Evolutionary conservation across 1,140 invertebrate genomes (phyloP).

Genomic region (Neodiprion pinetum): DNA sequence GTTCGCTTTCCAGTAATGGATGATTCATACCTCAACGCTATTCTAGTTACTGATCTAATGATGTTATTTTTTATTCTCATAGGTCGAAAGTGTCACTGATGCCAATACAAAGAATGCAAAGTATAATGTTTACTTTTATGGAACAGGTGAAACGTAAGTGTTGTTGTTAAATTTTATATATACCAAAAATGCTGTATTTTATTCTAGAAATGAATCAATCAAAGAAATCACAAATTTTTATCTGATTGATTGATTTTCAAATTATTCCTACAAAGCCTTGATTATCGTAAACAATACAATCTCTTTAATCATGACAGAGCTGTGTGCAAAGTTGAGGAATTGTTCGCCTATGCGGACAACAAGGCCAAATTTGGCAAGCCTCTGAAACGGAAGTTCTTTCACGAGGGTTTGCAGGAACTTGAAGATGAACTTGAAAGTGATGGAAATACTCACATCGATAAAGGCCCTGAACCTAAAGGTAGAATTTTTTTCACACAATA

Average conservation of each 20-base stretch:
- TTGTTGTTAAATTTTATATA: not conserved
- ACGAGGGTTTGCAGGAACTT: conserved; percentile 73
- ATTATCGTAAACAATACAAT: no score
- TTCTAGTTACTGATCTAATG: no score
- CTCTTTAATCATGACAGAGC: conserved; percentile 42
- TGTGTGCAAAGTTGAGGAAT: conserved; percentile 62
- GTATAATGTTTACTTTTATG: conserved; percentile 93
- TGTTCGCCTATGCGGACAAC: conserved; percentile 65
- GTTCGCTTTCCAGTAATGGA: no score
- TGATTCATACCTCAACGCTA: no score
- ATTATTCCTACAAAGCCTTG: no score
- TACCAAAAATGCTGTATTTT: conserved; percentile 14
- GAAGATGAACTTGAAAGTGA: conserved; percentile 58
- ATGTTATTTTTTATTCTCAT: conserved; percentile 42
- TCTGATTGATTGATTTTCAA: no score
- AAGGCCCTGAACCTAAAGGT: not conserved
- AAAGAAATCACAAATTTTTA: no score
- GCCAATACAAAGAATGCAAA: conserved; percentile 79
- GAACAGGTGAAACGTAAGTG: conserved; percentile 91
- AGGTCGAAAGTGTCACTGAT: conserved; percentile 75
- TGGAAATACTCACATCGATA: conserved; percentile 24
- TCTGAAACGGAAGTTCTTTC: conserved; percentile 69
- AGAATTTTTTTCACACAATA: not conserved
- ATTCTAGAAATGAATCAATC: not conserved
- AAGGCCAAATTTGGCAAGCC: conserved; percentile 73